A percentile compares a stretch with the other conserved stretches of the same genome.
Evolutionary conservation across 2,888 invertebrate genomes (phyloP).

Genomic region (Meta bourneti): DNA sequence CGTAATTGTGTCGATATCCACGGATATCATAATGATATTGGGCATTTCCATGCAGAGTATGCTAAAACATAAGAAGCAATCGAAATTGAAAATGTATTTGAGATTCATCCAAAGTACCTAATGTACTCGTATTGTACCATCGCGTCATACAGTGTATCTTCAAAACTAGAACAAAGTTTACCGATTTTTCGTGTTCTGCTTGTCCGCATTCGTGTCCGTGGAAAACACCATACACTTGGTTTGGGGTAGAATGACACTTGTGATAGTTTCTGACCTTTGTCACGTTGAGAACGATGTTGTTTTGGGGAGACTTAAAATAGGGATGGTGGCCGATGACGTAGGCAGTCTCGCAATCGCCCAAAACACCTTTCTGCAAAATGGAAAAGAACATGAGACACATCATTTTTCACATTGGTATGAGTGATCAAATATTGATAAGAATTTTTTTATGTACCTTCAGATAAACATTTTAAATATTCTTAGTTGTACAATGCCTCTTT

Average conservation of each 20-base stretch:
- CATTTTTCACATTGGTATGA: background rate
- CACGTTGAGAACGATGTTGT: conserved; percentile 78
- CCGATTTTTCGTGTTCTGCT: conserved; percentile 59
- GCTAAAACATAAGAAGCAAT: conserved; percentile 40
- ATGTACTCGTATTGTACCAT: background rate
- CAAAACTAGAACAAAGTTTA: conserved; percentile 9
- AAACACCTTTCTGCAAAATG: conserved; percentile 74
- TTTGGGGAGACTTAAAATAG: conserved; percentile 55
- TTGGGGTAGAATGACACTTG: conserved; percentile 79
- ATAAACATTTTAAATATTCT: background rate
- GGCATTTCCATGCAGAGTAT: conserved; percentile 72
- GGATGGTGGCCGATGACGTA: conserved; percentile 77
- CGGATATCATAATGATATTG: conserved; percentile 75
- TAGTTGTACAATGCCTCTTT: background rate
- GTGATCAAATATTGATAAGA: background rate
- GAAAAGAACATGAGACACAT: background rate
- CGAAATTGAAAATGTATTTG: background rate
- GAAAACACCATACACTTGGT: conserved; percentile 63
- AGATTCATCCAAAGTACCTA: background rate
- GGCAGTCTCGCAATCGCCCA: conserved; percentile 78
- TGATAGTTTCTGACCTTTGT: conserved; percentile 78
- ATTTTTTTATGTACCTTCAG: background rate
- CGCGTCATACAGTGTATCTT: background rate
- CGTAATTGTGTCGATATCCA: conserved; percentile 76
- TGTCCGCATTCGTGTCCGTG: conserved; percentile 68